Conservation (phyloP, 2,888 invertebrate species). For the Athalia rosae region DNA sequence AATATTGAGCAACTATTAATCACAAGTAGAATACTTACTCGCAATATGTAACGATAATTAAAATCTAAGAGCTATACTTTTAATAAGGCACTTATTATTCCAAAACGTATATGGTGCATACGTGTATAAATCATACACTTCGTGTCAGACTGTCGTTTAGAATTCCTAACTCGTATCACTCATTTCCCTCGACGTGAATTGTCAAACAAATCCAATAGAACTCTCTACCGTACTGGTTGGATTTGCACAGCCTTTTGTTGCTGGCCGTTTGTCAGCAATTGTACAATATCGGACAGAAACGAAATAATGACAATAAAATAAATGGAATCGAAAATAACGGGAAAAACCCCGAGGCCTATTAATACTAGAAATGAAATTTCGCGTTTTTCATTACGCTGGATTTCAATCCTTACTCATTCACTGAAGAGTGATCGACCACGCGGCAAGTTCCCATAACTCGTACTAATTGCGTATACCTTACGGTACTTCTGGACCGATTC, state of each 20-base stretch:
- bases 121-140: neutral
- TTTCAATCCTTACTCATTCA: no score
- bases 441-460: no score
- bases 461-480: no score
- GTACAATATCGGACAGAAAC: neutral
- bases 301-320: neutral
- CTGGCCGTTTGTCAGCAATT: no score
- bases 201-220: neutral
- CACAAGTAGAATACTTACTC: slow-evolving; percentile 13
- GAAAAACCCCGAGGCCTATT: no score
- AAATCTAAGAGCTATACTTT: neutral
- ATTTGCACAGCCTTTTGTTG: no score
- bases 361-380: neutral
- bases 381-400: slow-evolving; percentile 1
- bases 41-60: neutral
- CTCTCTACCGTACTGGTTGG: neutral
- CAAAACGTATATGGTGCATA: neutral
- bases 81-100: neutral
- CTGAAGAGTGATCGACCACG: no score
- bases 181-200: no score
- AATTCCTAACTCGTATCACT: neutral
- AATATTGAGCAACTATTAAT: slow-evolving; percentile 34
- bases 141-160: no score
- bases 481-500: no score
- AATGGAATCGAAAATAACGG: no score